Evolutionary conservation across 2,888 invertebrate species (phyloP), one percentile per base, ranked within the genome.

Genomic region (Sthenelais limicola): DNA sequence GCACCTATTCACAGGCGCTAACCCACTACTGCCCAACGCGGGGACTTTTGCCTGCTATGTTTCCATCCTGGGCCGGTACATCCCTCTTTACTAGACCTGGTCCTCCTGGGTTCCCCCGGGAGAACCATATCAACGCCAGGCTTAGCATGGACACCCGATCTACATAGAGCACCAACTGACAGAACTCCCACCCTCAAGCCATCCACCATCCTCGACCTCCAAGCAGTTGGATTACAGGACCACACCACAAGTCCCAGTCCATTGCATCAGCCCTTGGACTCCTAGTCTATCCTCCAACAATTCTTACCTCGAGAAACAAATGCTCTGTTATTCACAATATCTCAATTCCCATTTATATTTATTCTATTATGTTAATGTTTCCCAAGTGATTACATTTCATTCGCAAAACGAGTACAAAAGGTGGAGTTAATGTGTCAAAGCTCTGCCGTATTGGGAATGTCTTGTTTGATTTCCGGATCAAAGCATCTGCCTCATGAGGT

Each of bases 1-100:
- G 91, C 91, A 91, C 92, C 91, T 93, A 94, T 95, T 96, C 96
- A 94, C 94, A 92, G 94, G 92, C 94, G 96, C 96, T 93, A 94
- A 94, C 95, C 96, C 94, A 94, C 95, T 95, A 96, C 96, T 95
- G 95, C 94, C 91, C 93, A 92, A 94, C 95, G 94, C 95, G 95
- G 95, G 92, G 94, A 94, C 95, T 97, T 95, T 96, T 96, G 95
- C 95, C 95, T 97, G 96, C 96, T 96, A 94, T 92, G 94, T 96
- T 94, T 93, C 96, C 94, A 94, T 94, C 93, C 96, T 96, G 95
- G 94, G 95, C 96, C 96, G 94, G 91, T 96, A 90, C 96, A 93
- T 94, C 94, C 92, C 95, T 95, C 96, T 92, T 96, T 95, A 94
- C 92, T 91, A 91, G 94, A 97, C 96, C 94, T 94, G 94, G 93